Evolutionary conservation across 1,140 invertebrate genomes (phyloP), one percentile per base, ranked within the genome.

Genomic region (Zelostemma sp.): DNA sequence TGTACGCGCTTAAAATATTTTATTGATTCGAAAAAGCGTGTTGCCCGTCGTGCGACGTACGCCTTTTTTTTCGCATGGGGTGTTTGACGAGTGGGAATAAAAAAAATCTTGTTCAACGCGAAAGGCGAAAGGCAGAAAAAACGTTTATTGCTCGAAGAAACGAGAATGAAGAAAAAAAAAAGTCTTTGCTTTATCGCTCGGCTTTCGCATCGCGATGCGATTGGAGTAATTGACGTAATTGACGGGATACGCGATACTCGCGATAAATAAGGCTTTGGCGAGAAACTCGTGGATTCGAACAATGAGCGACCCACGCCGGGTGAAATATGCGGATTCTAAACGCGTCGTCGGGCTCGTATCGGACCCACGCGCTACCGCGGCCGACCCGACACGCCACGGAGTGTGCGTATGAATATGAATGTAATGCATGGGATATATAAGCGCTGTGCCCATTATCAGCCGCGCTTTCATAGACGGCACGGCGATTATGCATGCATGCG

Each of bases 401-500:
- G 18, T 12, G n/a, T 15, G 45, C 17, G 47, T 38, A 11, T 48
- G 45, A 60, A 53, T 55, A 55, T 55, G 43, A 54, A 51, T 60
- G 48, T 41, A 60, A 60, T 38, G 45, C 16, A 16, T 46, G 41
- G 33, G 45, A 45, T 28, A 28, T 9, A 9, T 8, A 25, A 25
- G 14, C 12, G 35, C 14, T 18, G 6, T 14, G 41, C 41, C 41
- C 46, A 64, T 57, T 64, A 57, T 41, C 54, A 56, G 56, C 49
- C 47, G 54, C 59, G 50, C 14, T 47, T 64, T 65, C 54, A 57
- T 53, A 63, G 60, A 49, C 38, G 51, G 53, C 60, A 14, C 21
- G 62, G 19, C 48, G 62, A 65, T 65, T 58, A 47, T 58, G 48
- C 41, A 53, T 53, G 18, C 41, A 38, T 38, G 35, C 9, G 35